phyloP scores from a whole-genome alignment of 2,113 vertebrate genomes.

The Thalassarche chlororhynchos region DNA sequence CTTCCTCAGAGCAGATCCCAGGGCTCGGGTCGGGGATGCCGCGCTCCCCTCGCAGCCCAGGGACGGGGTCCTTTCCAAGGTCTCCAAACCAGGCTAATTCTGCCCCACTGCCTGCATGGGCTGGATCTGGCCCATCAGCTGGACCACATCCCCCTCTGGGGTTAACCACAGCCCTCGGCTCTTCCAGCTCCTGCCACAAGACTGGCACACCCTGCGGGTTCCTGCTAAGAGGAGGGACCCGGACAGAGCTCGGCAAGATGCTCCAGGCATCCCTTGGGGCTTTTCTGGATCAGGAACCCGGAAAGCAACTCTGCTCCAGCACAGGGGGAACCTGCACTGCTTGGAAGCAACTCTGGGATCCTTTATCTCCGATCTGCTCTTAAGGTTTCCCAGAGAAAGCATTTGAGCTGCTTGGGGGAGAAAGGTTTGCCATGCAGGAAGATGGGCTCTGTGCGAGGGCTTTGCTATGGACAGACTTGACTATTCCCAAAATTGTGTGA shows the following conservation, averaged over 20 bases:
- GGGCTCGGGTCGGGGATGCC: rapidly evolving
- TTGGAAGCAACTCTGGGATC: not conserved
- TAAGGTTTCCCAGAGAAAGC: not conserved
- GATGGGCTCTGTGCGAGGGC: not conserved
- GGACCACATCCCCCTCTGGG: not conserved
- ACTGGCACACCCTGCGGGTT: rapidly evolving
- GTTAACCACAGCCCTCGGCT: not conserved
- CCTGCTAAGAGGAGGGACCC: not conserved
- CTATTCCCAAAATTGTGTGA: not conserved
- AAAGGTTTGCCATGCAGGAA: not conserved
- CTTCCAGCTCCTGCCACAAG: not conserved
- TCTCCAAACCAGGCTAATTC: not conserved
- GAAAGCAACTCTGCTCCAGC: not conserved
- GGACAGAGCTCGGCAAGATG: not conserved
- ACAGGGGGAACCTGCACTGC: not conserved
- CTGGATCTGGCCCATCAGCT: not conserved
- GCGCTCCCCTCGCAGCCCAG: not conserved
- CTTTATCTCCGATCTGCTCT: not conserved
- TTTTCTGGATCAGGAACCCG: not conserved
- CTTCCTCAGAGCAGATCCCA: not conserved
- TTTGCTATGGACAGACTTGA: not conserved
- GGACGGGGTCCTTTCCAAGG: not conserved
- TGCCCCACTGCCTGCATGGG: not conserved
- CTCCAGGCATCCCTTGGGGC: not conserved
- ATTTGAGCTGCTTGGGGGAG: not conserved